phyloP scores from a whole-genome alignment of 35 echinoderm and acorn worm genomes.

The Antedon bifida region DNA sequence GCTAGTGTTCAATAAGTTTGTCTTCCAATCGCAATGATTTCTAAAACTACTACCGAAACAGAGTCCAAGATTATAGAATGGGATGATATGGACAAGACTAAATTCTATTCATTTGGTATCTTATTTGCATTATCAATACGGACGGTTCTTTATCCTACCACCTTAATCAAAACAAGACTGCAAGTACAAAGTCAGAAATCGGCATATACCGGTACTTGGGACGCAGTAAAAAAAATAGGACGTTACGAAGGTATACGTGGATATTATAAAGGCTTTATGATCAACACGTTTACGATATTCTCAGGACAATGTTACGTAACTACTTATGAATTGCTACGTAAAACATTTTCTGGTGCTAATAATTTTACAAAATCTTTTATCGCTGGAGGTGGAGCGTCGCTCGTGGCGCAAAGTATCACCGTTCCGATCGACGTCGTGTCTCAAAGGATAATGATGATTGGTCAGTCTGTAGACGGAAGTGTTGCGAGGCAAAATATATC shows the following conservation, averaged over 20 bases:
- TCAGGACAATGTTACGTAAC: slow-evolving; percentile 80
- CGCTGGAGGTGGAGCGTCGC: slow-evolving; percentile 60
- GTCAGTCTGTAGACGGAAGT: slow-evolving; percentile 35
- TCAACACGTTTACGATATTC: slow-evolving; percentile 54
- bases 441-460: slow-evolving; percentile 70
- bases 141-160: slow-evolving; percentile 54
- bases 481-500: slow-evolving; percentile 33
- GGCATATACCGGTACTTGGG: slow-evolving; percentile 78
- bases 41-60: neutral
- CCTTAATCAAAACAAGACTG: slow-evolving; percentile 74
- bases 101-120: slow-evolving; percentile 54
- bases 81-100: slow-evolving; percentile 85
- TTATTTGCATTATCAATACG: slow-evolving; percentile 53
- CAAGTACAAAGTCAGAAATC: slow-evolving; percentile 70
- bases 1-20: too few relatives aligned
- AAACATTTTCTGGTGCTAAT: slow-evolving; percentile 34
- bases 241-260: slow-evolving; percentile 77
- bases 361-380: slow-evolving; percentile 57
- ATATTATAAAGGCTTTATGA: slow-evolving; percentile 82
- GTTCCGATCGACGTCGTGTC: slow-evolving; percentile 84
- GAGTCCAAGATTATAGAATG: slow-evolving; percentile 63
- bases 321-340: slow-evolving; percentile 67
- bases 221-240: slow-evolving; percentile 82
- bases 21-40: neutral
- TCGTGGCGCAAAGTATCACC: slow-evolving; percentile 75